These are phyloP conservation scores for Hozukius guyotensis DNA, from an alignment of 2,797 vertebrate genomes.

Conservation along the genomic window DNA sequence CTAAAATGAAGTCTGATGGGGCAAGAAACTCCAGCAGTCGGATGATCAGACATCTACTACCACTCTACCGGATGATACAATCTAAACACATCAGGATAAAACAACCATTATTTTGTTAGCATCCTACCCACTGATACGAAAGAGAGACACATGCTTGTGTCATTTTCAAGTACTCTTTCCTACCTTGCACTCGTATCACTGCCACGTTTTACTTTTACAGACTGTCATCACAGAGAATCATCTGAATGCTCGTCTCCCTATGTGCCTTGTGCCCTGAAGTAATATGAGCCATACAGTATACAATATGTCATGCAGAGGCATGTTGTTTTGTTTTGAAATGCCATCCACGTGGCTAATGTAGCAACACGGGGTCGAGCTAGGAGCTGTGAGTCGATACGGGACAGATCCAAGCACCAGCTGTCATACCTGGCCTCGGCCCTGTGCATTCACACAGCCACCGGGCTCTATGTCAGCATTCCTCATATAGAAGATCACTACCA, in stretches of 20 bases:
- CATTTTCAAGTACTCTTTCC: not conserved
- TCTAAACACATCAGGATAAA: not conserved
- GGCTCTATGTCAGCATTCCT: conserved; percentile 27
- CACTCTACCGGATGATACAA: not conserved
- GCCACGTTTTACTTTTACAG: not conserved
- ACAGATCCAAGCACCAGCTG: conserved; percentile 58
- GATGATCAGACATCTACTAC: not conserved
- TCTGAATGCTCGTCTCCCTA: not conserved
- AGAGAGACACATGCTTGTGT: not conserved
- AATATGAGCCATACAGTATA: conserved; percentile 17
- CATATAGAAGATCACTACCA: not conserved
- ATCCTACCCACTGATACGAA: not conserved
- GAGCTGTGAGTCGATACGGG: conserved; percentile 30
- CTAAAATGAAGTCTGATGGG: not conserved
- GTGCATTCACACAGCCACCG: conserved; percentile 30
- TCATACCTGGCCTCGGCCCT: conserved; percentile 59
- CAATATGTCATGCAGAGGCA: conserved; percentile 6
- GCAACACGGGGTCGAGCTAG: conserved; percentile 42
- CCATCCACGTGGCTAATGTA: conserved; percentile 49
- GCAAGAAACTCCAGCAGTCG: not conserved
- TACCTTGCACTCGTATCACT: not conserved
- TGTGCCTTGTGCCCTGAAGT: not conserved
- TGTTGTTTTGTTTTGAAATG: conserved; percentile 49
- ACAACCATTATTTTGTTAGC: not conserved
- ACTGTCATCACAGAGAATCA: not conserved